Evolutionary conservation across 1,140 invertebrate species (phyloP).

Genomic region (Lineus longissimus): DNA sequence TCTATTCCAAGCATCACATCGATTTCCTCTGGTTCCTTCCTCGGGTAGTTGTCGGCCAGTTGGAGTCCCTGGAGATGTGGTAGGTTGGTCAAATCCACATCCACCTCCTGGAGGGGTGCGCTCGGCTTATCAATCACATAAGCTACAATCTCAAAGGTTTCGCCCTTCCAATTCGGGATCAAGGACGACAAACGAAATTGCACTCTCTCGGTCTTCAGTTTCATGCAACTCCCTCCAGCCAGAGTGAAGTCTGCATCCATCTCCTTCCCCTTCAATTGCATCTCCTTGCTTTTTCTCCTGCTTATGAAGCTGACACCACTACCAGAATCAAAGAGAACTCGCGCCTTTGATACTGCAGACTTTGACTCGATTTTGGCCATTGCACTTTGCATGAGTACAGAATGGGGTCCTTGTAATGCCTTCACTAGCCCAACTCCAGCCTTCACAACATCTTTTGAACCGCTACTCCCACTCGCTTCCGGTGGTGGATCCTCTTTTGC

Average conservation of each 20-base stretch:
- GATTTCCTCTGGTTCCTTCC: neutral
- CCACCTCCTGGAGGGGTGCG: neutral
- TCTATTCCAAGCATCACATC: constrained; percentile 1
- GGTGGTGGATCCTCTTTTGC: too few relatives aligned
- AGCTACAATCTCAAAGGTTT: constrained; percentile 1
- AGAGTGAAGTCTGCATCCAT: neutral
- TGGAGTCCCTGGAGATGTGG: constrained; percentile 1
- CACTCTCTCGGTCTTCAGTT: neutral
- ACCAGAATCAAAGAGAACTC: neutral
- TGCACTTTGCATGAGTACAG: neutral
- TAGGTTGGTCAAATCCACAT: neutral
- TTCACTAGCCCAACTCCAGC: neutral
- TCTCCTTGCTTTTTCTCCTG: neutral
- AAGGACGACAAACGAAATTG: too few relatives aligned
- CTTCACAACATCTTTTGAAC: too few relatives aligned
- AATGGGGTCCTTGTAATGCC: neutral
- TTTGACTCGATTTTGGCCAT: neutral
- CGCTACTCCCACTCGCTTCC: too few relatives aligned
- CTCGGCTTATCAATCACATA: neutral
- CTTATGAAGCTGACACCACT: neutral
- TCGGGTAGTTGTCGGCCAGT: neutral
- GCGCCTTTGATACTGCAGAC: neutral
- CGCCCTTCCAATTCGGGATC: neutral
- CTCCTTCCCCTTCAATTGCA: neutral
- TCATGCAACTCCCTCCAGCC: neutral